A percentile compares a stretch with the other conserved stretches of the same genome.
Evolutionary conservation across 2,888 invertebrate genomes (phyloP).

Genomic region (Pteria penguin): DNA sequence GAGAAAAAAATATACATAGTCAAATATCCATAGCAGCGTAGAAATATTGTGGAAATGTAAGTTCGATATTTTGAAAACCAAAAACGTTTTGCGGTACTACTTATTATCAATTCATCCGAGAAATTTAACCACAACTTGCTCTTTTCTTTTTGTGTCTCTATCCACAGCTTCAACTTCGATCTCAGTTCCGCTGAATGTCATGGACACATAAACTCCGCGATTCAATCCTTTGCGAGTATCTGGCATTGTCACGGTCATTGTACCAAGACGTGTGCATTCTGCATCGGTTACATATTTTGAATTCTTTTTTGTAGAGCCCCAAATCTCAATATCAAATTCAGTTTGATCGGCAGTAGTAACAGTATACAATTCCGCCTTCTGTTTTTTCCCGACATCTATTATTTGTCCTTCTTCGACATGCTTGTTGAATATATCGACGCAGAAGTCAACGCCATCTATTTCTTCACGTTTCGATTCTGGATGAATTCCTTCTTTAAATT

Average conservation of each 20-base stretch:
- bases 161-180: too few relatives aligned
- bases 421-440: slow-evolving; percentile 13
- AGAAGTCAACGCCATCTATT: neutral
- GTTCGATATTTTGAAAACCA: too few relatives aligned
- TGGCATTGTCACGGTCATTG: slow-evolving; percentile 41
- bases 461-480: slow-evolving; percentile 31
- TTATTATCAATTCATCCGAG: too few relatives aligned
- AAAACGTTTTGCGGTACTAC: too few relatives aligned
- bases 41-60: too few relatives aligned
- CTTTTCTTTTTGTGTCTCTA: too few relatives aligned
- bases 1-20: too few relatives aligned
- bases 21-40: too few relatives aligned
- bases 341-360: slow-evolving; percentile 26
- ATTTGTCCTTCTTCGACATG: slow-evolving; percentile 27
- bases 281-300: slow-evolving; percentile 44
- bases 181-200: too few relatives aligned
- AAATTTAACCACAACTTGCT: too few relatives aligned
- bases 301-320: slow-evolving; percentile 14
- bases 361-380: neutral
- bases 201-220: slow-evolving; percentile 24
- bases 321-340: slow-evolving; percentile 8
- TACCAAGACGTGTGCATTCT: slow-evolving; percentile 37
- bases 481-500: too few relatives aligned
- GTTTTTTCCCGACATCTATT: slow-evolving; percentile 1
- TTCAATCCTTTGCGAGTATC: slow-evolving; percentile 35